Base-by-base conservation (phyloP, 2,888 invertebrate species). In the Microctonus brassicae region DNA sequence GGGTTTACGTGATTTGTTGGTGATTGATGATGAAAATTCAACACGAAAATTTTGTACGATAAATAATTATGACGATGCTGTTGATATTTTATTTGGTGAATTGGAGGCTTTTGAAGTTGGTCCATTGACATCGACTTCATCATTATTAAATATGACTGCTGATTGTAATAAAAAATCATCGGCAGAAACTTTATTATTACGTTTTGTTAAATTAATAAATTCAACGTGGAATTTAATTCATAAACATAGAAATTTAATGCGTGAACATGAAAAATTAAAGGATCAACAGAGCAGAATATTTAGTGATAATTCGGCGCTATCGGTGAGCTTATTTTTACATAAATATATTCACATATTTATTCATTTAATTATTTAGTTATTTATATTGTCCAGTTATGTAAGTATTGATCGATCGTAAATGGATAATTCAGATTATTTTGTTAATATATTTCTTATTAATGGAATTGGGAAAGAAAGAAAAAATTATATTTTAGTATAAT, bases 51-150 rank as follows among this genome's bases (percentile, higher is more conserved):
- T 80, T 70, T 81, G 81, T 61, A 78, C 75, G 29, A 39, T 67
- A 2, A 73, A 78, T 9, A 80, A 79, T 76, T 76, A 81, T 65
- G 71, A 76, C 7, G 78, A 79, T 22, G 79, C 80, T 7, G 70
- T 82, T 58, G 66, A 65, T 20, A 77, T 73, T 9, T 65, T 82
- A n/a, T 75, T 79, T 11, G 82, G 81, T 82, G 82, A 82, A 72
- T 73, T 82, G 5, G 82, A 81, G 11, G 79, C 78, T n/a, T 72
- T 82, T 6, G 80, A 72, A 53, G 73, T 79, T 11, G 24, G 73
- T 11, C 36, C 77, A 9, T 26, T 76, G 26, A 5, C 29, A 29
- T 29, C 29, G 7, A 5, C 77, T 6, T 47, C 47, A 47, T 47
- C 47, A n/a, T 47, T 47, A 47, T 20, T n/a, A 7, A 17, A 17